These are phyloP conservation scores for Gadopsis bispinosus DNA, from an alignment of 2,797 vertebrate species.

Conservation along the genomic window DNA sequence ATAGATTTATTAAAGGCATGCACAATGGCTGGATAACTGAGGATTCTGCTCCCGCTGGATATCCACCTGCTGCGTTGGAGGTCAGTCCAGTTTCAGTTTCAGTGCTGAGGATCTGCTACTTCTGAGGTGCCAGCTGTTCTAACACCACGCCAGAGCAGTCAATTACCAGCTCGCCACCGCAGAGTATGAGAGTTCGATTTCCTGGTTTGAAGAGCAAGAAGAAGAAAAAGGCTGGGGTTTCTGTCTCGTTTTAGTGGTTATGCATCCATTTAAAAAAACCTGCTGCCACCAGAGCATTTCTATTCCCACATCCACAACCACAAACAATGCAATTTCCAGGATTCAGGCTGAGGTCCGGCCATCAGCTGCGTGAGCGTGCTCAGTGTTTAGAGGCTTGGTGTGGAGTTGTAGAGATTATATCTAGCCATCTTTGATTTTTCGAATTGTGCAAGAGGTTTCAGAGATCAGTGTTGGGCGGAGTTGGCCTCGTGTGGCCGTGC, in stretches of 20 bases:
- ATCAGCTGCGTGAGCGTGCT: not conserved
- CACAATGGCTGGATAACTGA: constrained; percentile 35
- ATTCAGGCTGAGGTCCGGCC: not conserved
- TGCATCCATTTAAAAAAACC: constrained; percentile 17
- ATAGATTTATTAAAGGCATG: constrained; percentile 10
- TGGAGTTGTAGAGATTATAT: not conserved
- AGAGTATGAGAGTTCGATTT: not conserved
- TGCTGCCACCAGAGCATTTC: constrained; percentile 17
- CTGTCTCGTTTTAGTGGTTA: constrained; percentile 25
- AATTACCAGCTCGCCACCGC: constrained; percentile 1
- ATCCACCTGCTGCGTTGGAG: not conserved
- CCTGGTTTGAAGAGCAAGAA: not conserved
- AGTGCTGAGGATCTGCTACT: not conserved
- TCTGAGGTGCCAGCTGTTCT: not conserved
- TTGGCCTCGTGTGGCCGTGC: too few relatives aligned
- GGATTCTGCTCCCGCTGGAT: constrained; percentile 20
- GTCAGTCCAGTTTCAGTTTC: not conserved
- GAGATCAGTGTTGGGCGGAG: not conserved
- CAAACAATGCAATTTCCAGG: constrained; percentile 13
- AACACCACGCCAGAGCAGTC: not conserved
- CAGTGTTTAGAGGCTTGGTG: not conserved
- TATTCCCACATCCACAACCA: constrained; percentile 27
- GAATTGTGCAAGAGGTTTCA: not conserved
- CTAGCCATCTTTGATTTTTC: not conserved
- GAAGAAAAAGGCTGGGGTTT: not conserved